Base-by-base conservation (phyloP, 2,888 invertebrate genomes). In the Spialia ferax region DNA sequence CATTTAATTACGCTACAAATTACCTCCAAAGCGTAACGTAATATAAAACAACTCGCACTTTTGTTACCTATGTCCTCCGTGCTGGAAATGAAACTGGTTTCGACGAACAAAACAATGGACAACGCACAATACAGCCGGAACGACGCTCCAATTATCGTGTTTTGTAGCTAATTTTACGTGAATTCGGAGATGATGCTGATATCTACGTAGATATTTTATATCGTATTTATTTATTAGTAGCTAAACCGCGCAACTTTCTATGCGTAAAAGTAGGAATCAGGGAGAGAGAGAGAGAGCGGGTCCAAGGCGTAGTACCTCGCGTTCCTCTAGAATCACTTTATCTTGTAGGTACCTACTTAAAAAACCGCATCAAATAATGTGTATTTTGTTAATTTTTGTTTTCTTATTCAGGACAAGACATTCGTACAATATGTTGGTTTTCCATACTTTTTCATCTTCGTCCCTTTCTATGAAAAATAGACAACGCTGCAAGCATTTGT, bases 81-180 rank as follows among this genome's bases (percentile, higher is more conserved):
- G 54, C 55, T 61, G 61, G 52, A 67, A 67, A 61, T 67, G 61
- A 67, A 67, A 67, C 67, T 61, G 54, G 67, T 67, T 60, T 55
- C 32, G 74, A 78, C 76, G 76, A 80, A 84, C 75, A 75, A 75
- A 80, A 84, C 75, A 75, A 75, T 72, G 73, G 68, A 67, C 70
- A 67, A 73, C 75, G 76, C 77, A 82, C 77, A 84, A 79, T 77
- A 75, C 79, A 60, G 68, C 82, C 85, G 87, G 86, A 87, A 85
- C 82, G 77, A 83, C 79, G 85, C 82, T 84, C 81, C 78, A 82
- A 80, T 84, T 83, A 80, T 78, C 72, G 68, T 71, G 70, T 71
- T 74, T 71, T 60, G 59, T 63, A 50, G 56, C 56, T 70, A 70
- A 63, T 68, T 65, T 65, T 63, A 67, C 70, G 59, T 68, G 70